Evolutionary conservation across 2,888 invertebrate genomes (phyloP), one percentile per base, ranked within the genome.

Genomic region (Acrobasis consociella): DNA sequence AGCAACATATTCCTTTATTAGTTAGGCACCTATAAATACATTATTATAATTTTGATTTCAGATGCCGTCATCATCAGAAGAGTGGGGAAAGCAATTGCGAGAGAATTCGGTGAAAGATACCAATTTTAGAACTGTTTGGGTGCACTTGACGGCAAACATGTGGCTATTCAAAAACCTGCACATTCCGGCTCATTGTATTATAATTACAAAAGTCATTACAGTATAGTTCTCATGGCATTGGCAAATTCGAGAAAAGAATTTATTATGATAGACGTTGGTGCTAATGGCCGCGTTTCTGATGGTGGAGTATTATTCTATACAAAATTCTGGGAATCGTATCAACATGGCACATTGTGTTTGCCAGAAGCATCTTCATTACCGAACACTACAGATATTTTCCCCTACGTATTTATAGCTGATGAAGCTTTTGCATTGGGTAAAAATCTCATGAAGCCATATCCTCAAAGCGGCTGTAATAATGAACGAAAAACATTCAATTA

Each of bases 161-260:
- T 52, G 5, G 52, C n/a, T 22, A 52, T 53, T 37, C 10, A 37
- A 37, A 31, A 53, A 37, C 53, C 53, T 13, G 37, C 53, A 9
- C 11, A 31, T 37, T 37, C 53, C 8, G 53, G 53, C 15, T 8
- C 53, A 16, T n/a, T 53, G 31, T 53, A 53, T 53, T 53, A 53
- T 53, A 53, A 53, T 53, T 53, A 53, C n/a, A 53, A 53, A 53
- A 38, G 15, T 37, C 9, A 13, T 16, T 7, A 37, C 17, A 53
- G 53, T n/a, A 53, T 53, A 9, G 53, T 53, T n/a, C 53, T 53
- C n/a, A 53, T 53, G 53, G 53, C 53, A 53, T n/a, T 53, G 13
- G 53, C 9, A 13, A 53, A 53, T 53, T 15, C 53, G 2, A 53
- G 17, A 37, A 53, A 53, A 16, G 37, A 52, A 31, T 52, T 52